These are phyloP conservation scores for Prenolepis imparis DNA, from an alignment of 2,888 invertebrate genomes.

Conservation along the genomic window DNA sequence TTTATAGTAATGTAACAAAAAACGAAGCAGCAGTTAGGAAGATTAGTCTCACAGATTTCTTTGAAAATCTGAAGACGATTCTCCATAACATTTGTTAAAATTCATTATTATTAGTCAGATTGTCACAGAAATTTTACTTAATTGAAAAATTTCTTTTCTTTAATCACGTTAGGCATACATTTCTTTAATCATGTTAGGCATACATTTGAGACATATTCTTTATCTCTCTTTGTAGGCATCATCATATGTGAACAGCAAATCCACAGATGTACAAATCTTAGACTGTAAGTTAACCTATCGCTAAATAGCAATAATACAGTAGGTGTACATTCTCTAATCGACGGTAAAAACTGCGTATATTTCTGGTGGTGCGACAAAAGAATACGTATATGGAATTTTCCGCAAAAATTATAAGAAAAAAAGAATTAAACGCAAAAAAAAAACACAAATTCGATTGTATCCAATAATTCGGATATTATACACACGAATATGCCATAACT, in stretches of 20 bases:
- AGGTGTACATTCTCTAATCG: constrained; percentile 78
- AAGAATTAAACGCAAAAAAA: not conserved
- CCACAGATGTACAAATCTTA: constrained; percentile 81
- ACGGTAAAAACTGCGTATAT: constrained; percentile 64
- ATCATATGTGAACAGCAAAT: constrained; percentile 68
- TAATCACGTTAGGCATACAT: constrained; percentile 58
- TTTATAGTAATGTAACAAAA: not conserved
- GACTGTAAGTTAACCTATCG: constrained; percentile 78
- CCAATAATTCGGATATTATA: not conserved
- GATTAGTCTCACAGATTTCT: constrained; percentile 24
- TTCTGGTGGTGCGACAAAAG: constrained; percentile 71
- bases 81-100: not conserved
- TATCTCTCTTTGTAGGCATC: constrained; percentile 73
- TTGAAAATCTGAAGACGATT: not conserved
- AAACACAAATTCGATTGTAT: not conserved
- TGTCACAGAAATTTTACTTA: not conserved
- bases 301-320: constrained; percentile 82
- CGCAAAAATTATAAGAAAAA: not conserved
- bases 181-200: constrained; percentile 54
- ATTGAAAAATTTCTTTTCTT: not conserved
- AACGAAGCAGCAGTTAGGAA: constrained; percentile 55
- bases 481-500: not conserved
- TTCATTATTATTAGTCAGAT: not conserved
- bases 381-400: constrained; percentile 6
- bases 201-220: constrained; percentile 73